Evolutionary conservation across 2,888 invertebrate species (phyloP), one percentile per base, ranked within the genome.

Genomic region (Callosobruchus maculatus): DNA sequence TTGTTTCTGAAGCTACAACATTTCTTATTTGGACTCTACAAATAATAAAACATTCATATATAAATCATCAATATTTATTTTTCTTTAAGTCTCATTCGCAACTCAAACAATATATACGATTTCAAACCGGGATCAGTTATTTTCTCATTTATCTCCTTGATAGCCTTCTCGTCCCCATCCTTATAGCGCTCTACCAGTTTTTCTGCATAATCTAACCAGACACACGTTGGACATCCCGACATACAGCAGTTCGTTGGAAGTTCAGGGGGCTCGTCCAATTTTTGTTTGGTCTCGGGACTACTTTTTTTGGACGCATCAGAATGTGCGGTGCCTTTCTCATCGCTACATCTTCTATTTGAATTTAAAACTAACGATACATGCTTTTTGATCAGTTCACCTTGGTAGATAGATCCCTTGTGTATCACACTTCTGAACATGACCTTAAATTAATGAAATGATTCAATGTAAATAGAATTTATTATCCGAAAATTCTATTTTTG

Each of bases 211-310:
- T 93, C 91, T 72, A 98, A 92, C 93, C 95, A 97, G 4, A 98
- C 97, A 85, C 98, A 98, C 87, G 97, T 97, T 0, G 93, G 89
- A 88, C 98, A 98, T 0, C 97, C 97, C 0, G 96, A 94, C 91
- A 94, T 94, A 83, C 97, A 98, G 86, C 97, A 98, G 26, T 91
- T 93, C 1, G 94, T 94, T 0, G 97, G 97, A 67, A 91, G 91
- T 75, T 92, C 91, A 18, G 93, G 93, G 49, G 49, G 49, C 1
- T 18, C 49, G 1, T 49, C 49, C 1, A 18, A 49, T 18, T 1
- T 18, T 13, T 13, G 1, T 7, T 49, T 49, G 18, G 4, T 18
- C 7, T 49, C 49, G 13, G 49, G 3, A 49, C 1, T 18, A 49
- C 18, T 49, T 49, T 13, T 13, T 49, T 7, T 49, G 18, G 13